Base-by-base conservation (phyloP, 2,113 vertebrate species). In the Pongo pygmaeus region DNA sequence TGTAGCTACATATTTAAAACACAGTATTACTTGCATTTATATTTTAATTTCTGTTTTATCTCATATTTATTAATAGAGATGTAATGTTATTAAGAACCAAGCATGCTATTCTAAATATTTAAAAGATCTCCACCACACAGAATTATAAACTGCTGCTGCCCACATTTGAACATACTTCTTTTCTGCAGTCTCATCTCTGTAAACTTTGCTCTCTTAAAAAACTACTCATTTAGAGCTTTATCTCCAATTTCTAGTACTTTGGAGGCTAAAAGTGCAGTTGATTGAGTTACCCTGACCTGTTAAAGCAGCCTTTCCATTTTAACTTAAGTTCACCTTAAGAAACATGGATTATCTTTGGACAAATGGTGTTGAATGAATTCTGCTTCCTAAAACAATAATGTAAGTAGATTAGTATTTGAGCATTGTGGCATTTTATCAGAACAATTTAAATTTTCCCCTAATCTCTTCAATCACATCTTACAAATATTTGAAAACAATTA, bases 401-500 rank as follows among this genome's bases (percentile, higher is more conserved):
- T 83, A 0, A 55, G 22, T 78, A 67, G 69, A 67, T 78, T 96
- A 35, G 25, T 90, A n/a, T 96, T 83, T 98, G 92, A 96, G 59
- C 67, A 55, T 69, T 95, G 72, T 96, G 90, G 16, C 32, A 88
- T 98, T 98, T 98, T 97, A 84, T 97, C 1, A 17, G 79, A 96
- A 75, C 27, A 89, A 3, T 93, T 98, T 91, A 85, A 89, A 25
- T 67, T 97, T 98, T 84, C n/a, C 74, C 20, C 64, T 98, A 89
- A 84, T 96, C 8, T 96, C 64, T 97, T 96, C 20, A 38, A 40
- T 97, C 94, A 81, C 88, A 27, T 72, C 30, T 86, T 97, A 30
- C 61, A 84, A 61, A 17, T 96, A 89, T 64, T 96, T 96, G 89
- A 79, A 95, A 96, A 81, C 4, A 79, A 12, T 55, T 48, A 4